phyloP scores from a whole-genome alignment of 2,797 vertebrate genomes.

The Champsocephalus esox region DNA sequence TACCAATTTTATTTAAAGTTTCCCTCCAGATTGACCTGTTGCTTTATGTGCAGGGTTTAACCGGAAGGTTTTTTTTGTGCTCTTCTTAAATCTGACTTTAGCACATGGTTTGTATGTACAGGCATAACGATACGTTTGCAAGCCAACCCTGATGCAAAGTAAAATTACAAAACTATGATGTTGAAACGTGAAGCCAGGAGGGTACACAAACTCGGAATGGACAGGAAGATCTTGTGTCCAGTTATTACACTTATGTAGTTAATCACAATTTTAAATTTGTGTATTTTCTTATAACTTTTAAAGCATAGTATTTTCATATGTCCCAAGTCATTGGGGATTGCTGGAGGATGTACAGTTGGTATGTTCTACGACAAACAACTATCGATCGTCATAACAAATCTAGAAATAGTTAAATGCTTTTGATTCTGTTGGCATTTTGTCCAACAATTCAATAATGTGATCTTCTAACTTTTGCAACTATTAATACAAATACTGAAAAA shows the following conservation, averaged over 20 bases:
- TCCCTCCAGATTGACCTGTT: neutral
- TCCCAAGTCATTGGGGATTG: neutral
- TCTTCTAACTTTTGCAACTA: slow-evolving; percentile 10
- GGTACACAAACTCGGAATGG: too few species aligned
- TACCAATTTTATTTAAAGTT: neutral
- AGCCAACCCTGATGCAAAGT: too few species aligned
- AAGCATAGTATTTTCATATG: neutral
- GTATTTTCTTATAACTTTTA: neutral
- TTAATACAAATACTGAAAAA: slow-evolving; percentile 6
- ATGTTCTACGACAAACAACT: slow-evolving; percentile 2
- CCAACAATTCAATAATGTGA: neutral
- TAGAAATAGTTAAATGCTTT: slow-evolving; percentile 1
- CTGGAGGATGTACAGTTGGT: neutral
- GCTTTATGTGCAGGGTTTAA: slow-evolving; percentile 11
- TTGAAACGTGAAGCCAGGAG: too few species aligned
- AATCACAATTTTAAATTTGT: neutral
- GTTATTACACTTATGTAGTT: neutral
- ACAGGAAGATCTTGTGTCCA: too few species aligned
- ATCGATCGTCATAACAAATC: neutral
- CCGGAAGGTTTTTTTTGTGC: neutral
- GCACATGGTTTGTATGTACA: neutral
- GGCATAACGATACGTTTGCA: neutral
- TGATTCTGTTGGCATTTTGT: slow-evolving; percentile 6
- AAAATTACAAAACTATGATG: too few species aligned
- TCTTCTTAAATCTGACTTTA: neutral